Conservation (phyloP, 35 echinoderm and acorn worm genomes). For the Hemicentrotus pulcherrimus region DNA sequence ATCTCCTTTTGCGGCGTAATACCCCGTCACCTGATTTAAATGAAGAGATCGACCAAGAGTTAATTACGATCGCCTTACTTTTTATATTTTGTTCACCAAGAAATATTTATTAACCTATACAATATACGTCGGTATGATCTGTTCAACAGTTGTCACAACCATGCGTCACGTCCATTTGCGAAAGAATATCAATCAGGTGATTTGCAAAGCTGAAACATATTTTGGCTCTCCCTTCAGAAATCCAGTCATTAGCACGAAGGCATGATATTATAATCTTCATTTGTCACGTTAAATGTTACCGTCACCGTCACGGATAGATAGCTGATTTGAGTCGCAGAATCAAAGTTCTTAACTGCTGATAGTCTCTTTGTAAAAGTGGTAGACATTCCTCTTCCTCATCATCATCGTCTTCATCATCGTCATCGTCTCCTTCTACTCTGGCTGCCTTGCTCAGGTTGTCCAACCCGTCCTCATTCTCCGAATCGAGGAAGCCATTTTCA, state of each 20-base stretch:
- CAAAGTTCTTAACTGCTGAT: conserved; percentile 63
- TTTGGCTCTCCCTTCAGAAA: background rate
- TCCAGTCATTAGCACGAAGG: background rate
- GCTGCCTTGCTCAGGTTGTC: conserved; percentile 34
- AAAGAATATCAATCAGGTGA: background rate
- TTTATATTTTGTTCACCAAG: too few species aligned
- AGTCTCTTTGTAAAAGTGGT: conserved; percentile 60
- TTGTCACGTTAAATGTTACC: background rate
- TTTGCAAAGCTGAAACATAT: background rate
- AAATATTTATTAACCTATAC: too few species aligned
- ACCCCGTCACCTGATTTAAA: background rate
- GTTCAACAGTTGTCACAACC: background rate
- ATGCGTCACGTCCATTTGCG: background rate
- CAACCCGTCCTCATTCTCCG: conserved; percentile 41
- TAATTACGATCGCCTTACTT: too few species aligned
- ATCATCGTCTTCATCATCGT: conserved; percentile 27
- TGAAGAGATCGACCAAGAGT: background rate
- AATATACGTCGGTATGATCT: background rate
- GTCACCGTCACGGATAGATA: conserved; percentile 7
- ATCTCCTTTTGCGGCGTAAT: background rate
- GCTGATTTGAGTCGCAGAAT: conserved; percentile 52
- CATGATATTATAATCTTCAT: background rate
- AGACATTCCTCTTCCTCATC: conserved; percentile 66
- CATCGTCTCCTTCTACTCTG: background rate
- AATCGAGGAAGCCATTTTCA: conserved; percentile 61